Evolutionary conservation across 2,888 invertebrate genomes (phyloP).

Genomic region (Idaea aversata): DNA sequence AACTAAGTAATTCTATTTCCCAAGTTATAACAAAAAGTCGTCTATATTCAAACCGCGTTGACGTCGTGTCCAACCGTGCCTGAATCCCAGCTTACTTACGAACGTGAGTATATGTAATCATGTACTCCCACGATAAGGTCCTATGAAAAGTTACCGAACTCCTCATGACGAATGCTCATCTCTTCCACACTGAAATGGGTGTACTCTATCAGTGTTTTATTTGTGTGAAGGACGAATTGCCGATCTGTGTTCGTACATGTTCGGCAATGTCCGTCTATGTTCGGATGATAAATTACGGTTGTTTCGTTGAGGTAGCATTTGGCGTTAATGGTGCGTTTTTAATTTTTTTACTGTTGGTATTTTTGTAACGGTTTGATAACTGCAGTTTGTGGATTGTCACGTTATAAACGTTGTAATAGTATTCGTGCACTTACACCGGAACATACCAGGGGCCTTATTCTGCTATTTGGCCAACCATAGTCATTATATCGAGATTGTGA

Average conservation of each 20-base stretch:
- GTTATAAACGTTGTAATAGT: background rate
- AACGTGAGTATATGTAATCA: background rate
- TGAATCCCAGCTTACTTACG: background rate
- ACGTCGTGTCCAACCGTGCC: background rate
- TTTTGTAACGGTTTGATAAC: constrained; percentile 28
- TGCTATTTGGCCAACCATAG: too few relatives aligned
- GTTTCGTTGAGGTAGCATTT: constrained; percentile 37
- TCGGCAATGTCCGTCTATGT: constrained; percentile 32
- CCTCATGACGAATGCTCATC: constrained; percentile 50
- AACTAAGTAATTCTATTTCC: background rate
- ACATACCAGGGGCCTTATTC: too few relatives aligned
- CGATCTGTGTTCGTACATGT: constrained; percentile 20
- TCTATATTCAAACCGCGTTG: constrained; percentile 1
- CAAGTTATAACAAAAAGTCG: background rate
- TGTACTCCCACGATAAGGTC: constrained; percentile 31
- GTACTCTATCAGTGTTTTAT: constrained; percentile 59
- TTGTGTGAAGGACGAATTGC: constrained; percentile 44
- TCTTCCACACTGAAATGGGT: constrained; percentile 50
- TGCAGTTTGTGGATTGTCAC: constrained; percentile 2
- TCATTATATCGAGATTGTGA: too few relatives aligned
- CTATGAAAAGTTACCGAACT: constrained; percentile 53
- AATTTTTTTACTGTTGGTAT: constrained; percentile 27
- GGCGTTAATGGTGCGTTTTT: constrained; percentile 36
- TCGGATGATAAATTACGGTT: constrained; percentile 36
- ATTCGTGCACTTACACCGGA: too few relatives aligned